Percentiles rank a stretch among this genome's conserved stretches.
Conservation (phyloP, 2,113 vertebrate species). For the Pseudopipra pipra region DNA sequence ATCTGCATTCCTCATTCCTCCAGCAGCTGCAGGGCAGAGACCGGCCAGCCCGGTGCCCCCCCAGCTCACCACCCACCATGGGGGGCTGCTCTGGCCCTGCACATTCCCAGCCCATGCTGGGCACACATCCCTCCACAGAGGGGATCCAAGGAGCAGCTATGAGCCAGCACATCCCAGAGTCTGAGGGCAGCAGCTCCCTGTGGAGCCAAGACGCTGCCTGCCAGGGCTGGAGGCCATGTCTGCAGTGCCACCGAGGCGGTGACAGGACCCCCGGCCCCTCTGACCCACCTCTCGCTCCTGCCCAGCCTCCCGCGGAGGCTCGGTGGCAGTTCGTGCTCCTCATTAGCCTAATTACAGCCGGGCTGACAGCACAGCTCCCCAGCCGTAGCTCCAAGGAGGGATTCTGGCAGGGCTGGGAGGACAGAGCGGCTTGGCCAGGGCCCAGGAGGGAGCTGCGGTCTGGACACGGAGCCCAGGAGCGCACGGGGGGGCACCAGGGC, state of each 20-base stretch:
- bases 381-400: slow-evolving; percentile 75
- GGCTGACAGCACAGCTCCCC: neutral
- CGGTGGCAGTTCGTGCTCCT: neutral
- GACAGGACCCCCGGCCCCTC: neutral
- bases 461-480: neutral
- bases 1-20: neutral
- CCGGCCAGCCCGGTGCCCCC: neutral
- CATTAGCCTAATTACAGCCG: slow-evolving; percentile 25
- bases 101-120: rapidly evolving
- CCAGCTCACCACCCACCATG: rapidly evolving
- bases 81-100: neutral
- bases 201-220: neutral
- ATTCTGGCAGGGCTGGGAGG: slow-evolving; percentile 80
- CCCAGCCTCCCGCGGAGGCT: neutral
- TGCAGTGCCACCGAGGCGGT: rapidly evolving
- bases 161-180: rapidly evolving
- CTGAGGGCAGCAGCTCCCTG: neutral
- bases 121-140: neutral
- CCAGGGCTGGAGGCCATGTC: neutral
- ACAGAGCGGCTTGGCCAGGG: slow-evolving; percentile 54
- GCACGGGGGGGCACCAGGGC: neutral
- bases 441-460: slow-evolving; percentile 66
- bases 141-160: neutral
- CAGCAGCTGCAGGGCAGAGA: neutral
- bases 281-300: neutral